These are phyloP conservation scores for Tethya wilhelma DNA, from an alignment of 37 sponge, comb jelly and placozoan species.

Conservation along the genomic window DNA sequence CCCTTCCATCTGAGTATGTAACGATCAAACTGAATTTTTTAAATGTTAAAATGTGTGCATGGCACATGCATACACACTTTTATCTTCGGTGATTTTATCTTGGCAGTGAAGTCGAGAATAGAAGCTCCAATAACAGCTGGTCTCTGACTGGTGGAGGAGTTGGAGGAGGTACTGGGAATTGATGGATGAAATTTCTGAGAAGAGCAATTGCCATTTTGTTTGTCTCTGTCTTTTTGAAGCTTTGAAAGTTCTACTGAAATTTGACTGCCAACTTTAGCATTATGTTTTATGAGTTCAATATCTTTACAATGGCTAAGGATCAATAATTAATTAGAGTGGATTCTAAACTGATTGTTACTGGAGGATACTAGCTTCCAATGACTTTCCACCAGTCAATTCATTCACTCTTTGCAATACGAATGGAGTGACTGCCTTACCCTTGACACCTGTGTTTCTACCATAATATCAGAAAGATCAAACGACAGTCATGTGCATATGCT, in stretches of 20 bases:
- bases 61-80: constrained; percentile 1
- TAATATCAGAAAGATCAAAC: too few relatives aligned
- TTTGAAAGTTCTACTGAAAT: constrained; percentile 76
- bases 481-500: not conserved
- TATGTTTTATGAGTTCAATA: constrained; percentile 88
- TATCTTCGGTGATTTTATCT: constrained; percentile 7
- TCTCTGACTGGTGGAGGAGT: too few relatives aligned
- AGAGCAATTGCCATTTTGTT: not conserved
- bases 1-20: constrained; percentile 44
- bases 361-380: constrained; percentile 86
- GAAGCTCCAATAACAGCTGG: constrained; percentile 78
- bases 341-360: too few relatives aligned
- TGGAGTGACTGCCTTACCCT: constrained; percentile 88
- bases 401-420: constrained; percentile 84
- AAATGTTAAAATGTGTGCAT: constrained; percentile 1
- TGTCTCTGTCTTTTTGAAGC: constrained; percentile 3
- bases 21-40: too few relatives aligned
- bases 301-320: constrained; percentile 54
- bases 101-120: constrained; percentile 72
- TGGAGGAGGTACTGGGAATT: too few relatives aligned
- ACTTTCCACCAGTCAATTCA: constrained; percentile 78
- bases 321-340: too few relatives aligned
- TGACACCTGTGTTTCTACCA: constrained; percentile 39
- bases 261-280: constrained; percentile 82
- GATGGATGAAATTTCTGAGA: too few relatives aligned